Base-by-base conservation (phyloP, 2,113 vertebrate genomes). In the Vulpes lagopus region DNA sequence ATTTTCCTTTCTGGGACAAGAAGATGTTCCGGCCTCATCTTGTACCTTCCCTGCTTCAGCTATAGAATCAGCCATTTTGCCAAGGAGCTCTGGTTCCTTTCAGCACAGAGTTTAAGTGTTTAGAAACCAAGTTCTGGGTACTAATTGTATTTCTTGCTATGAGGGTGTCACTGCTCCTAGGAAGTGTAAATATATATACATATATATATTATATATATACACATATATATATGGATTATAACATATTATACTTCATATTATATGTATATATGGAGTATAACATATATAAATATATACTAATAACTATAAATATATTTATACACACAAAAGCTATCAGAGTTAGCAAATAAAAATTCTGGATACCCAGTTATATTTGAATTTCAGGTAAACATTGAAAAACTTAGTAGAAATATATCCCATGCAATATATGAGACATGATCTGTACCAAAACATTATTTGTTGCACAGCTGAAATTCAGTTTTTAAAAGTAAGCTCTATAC, bases 371-470 rank as follows among this genome's bases (percentile, higher is more conserved):
- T 11, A 62, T 73, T 89, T 81, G 55, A 79, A 82, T 53, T 89
- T 94, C 57, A 89, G 65, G 38, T 71, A 73, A 89, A 89, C 17
- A 53, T 5, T 53, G 85, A 82, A 89, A 94, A 82, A 53, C 32
- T 49, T 53, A 89, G 43, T 62, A 94, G 60, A 94, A 81, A 53
- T 81, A 82, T 53, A 81, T 80, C 78, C 64, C 74, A 62, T 62
- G 55, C 53, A 71, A 9, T 81, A 89, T 94, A 30, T 89, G 30
- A 64, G 64, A 59, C 38, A 71, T 81, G 32, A 73, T 53, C 17
- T 89, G 17, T 60, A 89, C 43, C 64, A 82, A 81, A 60, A 73
- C n/a, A 32, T 78, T 65, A 53, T 81, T 73, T 81, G 32, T 51
- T 38, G 15, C 71, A 62, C 15, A 32, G 12, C 32, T 89, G 23